These are phyloP conservation scores for Matsumyia berberina DNA, from an alignment of 2,888 invertebrate species.

Conservation along the genomic window DNA sequence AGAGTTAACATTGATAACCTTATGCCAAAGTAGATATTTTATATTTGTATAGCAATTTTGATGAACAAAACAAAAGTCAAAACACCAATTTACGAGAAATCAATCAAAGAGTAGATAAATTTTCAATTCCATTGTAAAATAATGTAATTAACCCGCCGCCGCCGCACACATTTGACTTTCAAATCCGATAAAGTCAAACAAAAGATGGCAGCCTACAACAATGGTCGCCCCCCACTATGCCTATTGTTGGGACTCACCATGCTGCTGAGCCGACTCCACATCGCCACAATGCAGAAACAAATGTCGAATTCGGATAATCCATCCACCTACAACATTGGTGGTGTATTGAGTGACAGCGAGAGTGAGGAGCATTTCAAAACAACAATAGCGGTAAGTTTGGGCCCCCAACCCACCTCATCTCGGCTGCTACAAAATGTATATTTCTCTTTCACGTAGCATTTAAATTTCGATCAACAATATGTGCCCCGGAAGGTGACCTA, in stretches of 20 bases:
- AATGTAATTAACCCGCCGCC: neutral
- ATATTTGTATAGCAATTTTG: constrained; percentile 43
- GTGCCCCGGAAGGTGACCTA: constrained; percentile 94
- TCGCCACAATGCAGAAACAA: constrained; percentile 78
- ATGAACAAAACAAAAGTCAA: constrained; percentile 7
- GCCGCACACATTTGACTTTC: constrained; percentile 1
- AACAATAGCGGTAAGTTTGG: constrained; percentile 90
- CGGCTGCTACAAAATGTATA: neutral
- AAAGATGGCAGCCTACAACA: constrained; percentile 47
- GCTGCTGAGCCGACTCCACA: constrained; percentile 34
- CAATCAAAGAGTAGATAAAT: neutral
- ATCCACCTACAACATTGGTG: constrained; percentile 93
- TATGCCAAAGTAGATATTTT: constrained; percentile 55
- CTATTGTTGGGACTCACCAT: constrained; percentile 31
- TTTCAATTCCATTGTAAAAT: neutral
- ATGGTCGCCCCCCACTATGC: constrained; percentile 26
- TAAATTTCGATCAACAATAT: constrained; percentile 93
- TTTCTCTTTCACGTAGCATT: constrained; percentile 86
- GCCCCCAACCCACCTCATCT: neutral
- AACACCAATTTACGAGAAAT: constrained; percentile 18
- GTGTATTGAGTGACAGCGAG: constrained; percentile 94
- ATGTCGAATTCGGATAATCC: constrained; percentile 85
- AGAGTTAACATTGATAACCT: constrained; percentile 60
- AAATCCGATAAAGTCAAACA: constrained; percentile 14
- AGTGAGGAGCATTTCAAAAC: constrained; percentile 92